Evolutionary conservation across 2,888 invertebrate genomes (phyloP), one percentile per base, ranked within the genome.

Genomic region (Cybosia mesomella): DNA sequence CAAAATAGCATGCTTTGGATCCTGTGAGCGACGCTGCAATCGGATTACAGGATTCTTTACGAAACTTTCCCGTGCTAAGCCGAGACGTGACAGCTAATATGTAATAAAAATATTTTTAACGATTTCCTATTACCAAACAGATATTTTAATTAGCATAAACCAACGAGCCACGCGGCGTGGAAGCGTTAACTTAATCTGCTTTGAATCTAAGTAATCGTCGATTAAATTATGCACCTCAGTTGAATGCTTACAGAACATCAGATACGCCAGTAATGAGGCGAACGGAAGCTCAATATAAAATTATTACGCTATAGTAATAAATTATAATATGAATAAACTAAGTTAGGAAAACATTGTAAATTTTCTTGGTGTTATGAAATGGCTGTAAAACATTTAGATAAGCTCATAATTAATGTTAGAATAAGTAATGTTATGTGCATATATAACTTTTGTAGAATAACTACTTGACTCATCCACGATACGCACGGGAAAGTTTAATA

Each of bases 191-290:
- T 62, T 76, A 81, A 79, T 81, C 79, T 66, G 34, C 53, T 64
- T 74, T 66, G 67, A 70, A 80, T 80, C 80, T 71, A 63, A 74
- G 73, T 72, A 76, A 77, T 77, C 73, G 72, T 68, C 66, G 67
- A 68, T 73, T 73, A 71, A 79, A 72, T 76, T 81, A 77, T 76
- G 68, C 77, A 67, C 59, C 69, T 70, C 57, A 72, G 74, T 74
- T 68, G 72, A 74, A 71, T 79, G 73, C 72, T 80, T 79, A 77
- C 77, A 72, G 82, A 73, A 58, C 77, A 80, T 79, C 72, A 67
- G 77, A 79, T 77, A 81, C 64, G 70, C 67, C 70, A 71, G 79
- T 79, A 79, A 79, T 71, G 70, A 73, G 70, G 66, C 59, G 65
- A 75, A 75, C 80, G 79, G 80, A 76, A 81, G 74, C 72, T 53